Evolutionary conservation across 2,797 vertebrate genomes (phyloP).

Genomic region (Ara ararauna): DNA sequence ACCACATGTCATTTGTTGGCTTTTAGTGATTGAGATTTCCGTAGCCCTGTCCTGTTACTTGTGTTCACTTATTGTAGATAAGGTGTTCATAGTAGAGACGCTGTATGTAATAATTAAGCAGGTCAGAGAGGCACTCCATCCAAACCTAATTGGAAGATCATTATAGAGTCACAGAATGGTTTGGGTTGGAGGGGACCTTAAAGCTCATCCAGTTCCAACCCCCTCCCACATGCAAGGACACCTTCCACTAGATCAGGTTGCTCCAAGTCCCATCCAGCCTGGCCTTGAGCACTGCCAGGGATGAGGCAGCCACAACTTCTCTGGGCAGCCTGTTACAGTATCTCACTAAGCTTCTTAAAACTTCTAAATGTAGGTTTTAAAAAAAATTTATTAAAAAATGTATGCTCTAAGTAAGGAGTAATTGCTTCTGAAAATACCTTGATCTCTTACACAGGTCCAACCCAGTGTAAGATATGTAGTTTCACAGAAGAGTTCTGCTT

Average conservation of each 20-base stretch:
- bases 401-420: not conserved
- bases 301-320: not conserved
- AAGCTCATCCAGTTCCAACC: not conserved
- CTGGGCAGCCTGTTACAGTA: not conserved
- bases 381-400: not conserved
- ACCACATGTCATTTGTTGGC: fast-evolving
- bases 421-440: not conserved
- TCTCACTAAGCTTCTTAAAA: not conserved
- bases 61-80: not conserved
- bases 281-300: not conserved
- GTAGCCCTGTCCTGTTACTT: not conserved
- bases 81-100: not conserved
- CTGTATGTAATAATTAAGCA: not conserved
- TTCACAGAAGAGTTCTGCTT: not conserved
- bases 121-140: not conserved
- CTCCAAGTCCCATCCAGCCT: not conserved
- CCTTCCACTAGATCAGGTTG: not conserved
- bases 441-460: not conserved
- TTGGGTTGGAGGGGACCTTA: not conserved
- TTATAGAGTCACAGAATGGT: not conserved
- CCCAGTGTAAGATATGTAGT: not conserved
- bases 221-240: not conserved
- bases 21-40: not conserved
- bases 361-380: not conserved
- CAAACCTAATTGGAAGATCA: not conserved